Conservation (phyloP, 2,113 vertebrate species). For the Nothoprocta pentlandii region DNA sequence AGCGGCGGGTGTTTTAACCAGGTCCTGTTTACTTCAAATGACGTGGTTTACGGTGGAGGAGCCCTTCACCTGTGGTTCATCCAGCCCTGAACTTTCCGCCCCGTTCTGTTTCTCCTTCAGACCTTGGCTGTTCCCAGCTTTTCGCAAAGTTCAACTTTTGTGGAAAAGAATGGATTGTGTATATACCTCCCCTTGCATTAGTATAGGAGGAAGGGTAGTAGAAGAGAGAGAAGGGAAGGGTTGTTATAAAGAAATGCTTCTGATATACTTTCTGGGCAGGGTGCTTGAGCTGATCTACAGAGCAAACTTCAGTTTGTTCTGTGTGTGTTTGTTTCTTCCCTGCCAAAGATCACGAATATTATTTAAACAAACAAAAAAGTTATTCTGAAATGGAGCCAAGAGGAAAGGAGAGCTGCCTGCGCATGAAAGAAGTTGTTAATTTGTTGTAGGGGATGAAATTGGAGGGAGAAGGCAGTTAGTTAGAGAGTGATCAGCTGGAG, state of each 20-base stretch:
- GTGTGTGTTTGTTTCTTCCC: background rate
- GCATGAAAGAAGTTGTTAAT: background rate
- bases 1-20: background rate
- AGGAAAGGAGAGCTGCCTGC: accelerated
- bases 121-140: background rate
- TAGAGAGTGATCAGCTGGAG: background rate
- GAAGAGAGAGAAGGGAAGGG: background rate
- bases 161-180: background rate
- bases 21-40: background rate
- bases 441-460: background rate
- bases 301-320: background rate
- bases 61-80: background rate
- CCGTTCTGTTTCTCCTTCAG: background rate
- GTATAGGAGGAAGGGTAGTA: background rate
- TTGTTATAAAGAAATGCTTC: background rate
- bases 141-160: background rate
- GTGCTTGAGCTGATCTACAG: background rate
- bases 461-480: background rate
- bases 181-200: background rate
- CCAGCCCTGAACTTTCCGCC: background rate
- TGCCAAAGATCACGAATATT: background rate
- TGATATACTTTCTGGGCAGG: background rate
- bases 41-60: background rate
- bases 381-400: background rate
- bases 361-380: background rate